Conservation (phyloP, 2,797 vertebrate species). For the Synanceia verrucosa region DNA sequence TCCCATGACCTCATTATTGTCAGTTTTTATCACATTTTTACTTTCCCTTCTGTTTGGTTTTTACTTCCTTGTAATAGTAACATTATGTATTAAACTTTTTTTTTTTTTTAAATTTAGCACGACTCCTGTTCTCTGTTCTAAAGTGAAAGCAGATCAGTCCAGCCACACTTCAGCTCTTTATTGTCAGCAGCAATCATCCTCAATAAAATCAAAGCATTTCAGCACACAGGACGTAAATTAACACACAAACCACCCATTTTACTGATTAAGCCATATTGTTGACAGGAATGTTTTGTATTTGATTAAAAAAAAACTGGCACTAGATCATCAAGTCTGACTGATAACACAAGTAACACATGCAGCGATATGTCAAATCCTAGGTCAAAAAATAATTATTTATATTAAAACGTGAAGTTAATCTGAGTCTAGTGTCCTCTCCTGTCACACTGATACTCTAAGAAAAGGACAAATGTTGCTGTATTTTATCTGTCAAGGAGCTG, state of each 20-base stretch:
- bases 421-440: too few species aligned
- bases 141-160: not conserved
- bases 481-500: too few species aligned
- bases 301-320: too few species aligned
- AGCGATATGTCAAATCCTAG: too few species aligned
- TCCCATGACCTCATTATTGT: not conserved
- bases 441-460: too few species aligned
- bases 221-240: not conserved
- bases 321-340: not conserved
- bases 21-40: constrained; percentile 21
- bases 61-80: constrained; percentile 24
- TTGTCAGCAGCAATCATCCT: not conserved
- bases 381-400: too few species aligned
- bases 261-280: not conserved
- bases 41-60: constrained; percentile 28
- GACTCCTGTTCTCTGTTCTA: not conserved
- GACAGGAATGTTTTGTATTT: not conserved
- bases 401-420: too few species aligned
- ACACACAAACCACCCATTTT: too few species aligned
- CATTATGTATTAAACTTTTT: constrained; percentile 31
- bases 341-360: not conserved
- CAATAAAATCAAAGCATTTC: not conserved
- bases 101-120: constrained; percentile 17
- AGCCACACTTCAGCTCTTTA: not conserved
- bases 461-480: too few species aligned